Evolutionary conservation across 2,888 invertebrate species (phyloP).

Genomic region (Notocelia uddmanniana): DNA sequence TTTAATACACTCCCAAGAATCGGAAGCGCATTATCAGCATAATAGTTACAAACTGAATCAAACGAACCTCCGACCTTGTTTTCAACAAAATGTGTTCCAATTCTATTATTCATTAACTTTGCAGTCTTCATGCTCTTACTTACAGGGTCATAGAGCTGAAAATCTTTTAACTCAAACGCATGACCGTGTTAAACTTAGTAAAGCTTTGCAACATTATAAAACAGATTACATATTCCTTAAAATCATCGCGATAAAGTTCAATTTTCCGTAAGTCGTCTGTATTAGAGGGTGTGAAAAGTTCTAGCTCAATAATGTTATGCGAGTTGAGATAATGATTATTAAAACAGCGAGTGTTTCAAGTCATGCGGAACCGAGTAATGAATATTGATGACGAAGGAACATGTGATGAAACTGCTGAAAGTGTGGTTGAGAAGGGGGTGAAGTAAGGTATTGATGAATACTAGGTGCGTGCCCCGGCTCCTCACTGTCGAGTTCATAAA

Average conservation of each 20-base stretch:
- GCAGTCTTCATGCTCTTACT: not conserved
- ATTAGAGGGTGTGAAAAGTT: constrained; percentile 14
- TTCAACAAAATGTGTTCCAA: constrained; percentile 28
- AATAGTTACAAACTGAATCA: constrained; percentile 39
- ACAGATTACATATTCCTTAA: not conserved
- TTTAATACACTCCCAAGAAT: constrained; percentile 18
- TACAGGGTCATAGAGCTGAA: not conserved
- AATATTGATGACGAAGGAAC: constrained; percentile 36
- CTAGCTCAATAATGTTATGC: constrained; percentile 41
- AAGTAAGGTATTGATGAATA: constrained; percentile 16
- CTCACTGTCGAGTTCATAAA: too few relatives aligned
- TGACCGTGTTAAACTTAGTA: not conserved
- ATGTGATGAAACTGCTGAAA: constrained; percentile 7
- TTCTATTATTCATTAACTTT: constrained; percentile 1
- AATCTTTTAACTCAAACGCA: not conserved
- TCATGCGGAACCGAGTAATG: constrained; percentile 33
- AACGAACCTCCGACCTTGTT: constrained; percentile 20
- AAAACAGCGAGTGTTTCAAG: constrained; percentile 42
- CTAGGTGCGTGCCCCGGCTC: too few relatives aligned
- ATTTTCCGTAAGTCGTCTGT: not conserved
- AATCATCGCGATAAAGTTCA: not conserved
- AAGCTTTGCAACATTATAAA: not conserved
- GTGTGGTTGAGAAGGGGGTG: not conserved
- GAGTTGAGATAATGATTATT: constrained; percentile 41
- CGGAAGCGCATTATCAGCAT: constrained; percentile 11